Percentiles rank a stretch among this genome's conserved stretches.
Conservation (phyloP, 92 coral and sea anemone species). For the Bergia puertoricense region DNA sequence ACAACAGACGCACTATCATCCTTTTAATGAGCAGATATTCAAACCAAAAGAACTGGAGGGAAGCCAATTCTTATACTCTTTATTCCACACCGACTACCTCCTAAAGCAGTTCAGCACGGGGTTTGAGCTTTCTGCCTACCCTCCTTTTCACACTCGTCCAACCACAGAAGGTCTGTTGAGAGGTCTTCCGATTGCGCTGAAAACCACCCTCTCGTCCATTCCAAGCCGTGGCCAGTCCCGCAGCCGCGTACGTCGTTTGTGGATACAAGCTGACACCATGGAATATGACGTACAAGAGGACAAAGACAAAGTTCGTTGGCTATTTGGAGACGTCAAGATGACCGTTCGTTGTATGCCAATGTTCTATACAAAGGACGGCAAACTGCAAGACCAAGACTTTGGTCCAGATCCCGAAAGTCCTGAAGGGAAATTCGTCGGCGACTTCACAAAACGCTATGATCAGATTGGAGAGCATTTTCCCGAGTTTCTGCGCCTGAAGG, state of each 20-base stretch:
- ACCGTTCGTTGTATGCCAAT: slow-evolving; percentile 54
- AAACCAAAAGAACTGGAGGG: slow-evolving; percentile 43
- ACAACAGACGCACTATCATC: slow-evolving; percentile 44
- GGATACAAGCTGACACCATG: slow-evolving; percentile 52
- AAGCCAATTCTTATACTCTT: slow-evolving; percentile 34
- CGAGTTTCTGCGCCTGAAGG: slow-evolving; percentile 49
- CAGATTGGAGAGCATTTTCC: slow-evolving; percentile 49
- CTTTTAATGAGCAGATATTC: slow-evolving; percentile 41
- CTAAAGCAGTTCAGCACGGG: slow-evolving; percentile 58
- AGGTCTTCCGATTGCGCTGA: slow-evolving; percentile 28
- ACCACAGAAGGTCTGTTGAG: slow-evolving; percentile 35
- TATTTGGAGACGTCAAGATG: slow-evolving; percentile 52
- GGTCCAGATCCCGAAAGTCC: slow-evolving; percentile 53
- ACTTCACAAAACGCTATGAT: slow-evolving; percentile 43
- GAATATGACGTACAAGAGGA: slow-evolving; percentile 43
- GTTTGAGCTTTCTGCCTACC: slow-evolving; percentile 38
- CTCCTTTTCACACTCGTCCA: slow-evolving; percentile 46
- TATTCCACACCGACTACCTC: slow-evolving; percentile 59
- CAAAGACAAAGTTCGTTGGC: slow-evolving; percentile 20
- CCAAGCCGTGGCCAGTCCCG: slow-evolving; percentile 41
- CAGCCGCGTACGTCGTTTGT: slow-evolving; percentile 46
- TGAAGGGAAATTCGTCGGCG: slow-evolving; percentile 40
- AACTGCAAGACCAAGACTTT: slow-evolving; percentile 39
- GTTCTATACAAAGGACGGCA: slow-evolving; percentile 49
- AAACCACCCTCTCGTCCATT: slow-evolving; percentile 31